Evolutionary conservation across 2,888 invertebrate genomes (phyloP).

Genomic region (Drosophila neutralis): DNA sequence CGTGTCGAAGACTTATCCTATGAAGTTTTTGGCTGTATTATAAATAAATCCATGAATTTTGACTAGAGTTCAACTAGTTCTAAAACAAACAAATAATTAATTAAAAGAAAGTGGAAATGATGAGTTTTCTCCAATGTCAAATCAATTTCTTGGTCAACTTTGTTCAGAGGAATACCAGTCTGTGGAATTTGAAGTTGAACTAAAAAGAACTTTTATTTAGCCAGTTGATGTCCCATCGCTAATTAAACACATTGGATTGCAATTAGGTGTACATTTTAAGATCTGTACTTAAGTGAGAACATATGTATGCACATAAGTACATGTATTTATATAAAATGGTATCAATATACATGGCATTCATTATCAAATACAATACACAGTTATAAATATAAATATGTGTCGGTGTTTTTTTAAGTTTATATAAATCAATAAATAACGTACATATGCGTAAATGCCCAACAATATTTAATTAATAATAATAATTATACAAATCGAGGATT

Average conservation of each 20-base stretch:
- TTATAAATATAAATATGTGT: slow-evolving; percentile 12
- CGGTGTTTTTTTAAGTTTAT: slow-evolving; percentile 1
- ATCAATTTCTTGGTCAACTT: neutral
- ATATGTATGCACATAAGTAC: slow-evolving; percentile 16
- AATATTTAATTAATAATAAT: slow-evolving; percentile 16
- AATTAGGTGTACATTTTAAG: slow-evolving; percentile 23
- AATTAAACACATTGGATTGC: slow-evolving; percentile 26
- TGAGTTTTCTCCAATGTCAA: neutral
- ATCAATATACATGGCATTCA: slow-evolving; percentile 35
- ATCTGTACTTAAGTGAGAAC: slow-evolving; percentile 3
- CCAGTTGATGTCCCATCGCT: neutral
- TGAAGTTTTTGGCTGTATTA: neutral
- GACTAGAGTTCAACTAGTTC: neutral
- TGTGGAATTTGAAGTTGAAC: neutral
- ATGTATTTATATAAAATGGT: slow-evolving; percentile 16
- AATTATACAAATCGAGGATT: neutral
- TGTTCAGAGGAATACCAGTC: neutral
- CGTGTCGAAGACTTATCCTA: no score
- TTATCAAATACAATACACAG: slow-evolving; percentile 28
- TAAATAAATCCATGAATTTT: neutral
- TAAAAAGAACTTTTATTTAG: neutral
- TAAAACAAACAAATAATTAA: neutral
- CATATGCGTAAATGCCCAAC: slow-evolving; percentile 35
- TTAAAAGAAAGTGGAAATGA: neutral
- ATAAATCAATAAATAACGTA: slow-evolving; percentile 17